Evolutionary conservation across 2,888 invertebrate species (phyloP).

Genomic region (Lamellibrachia columna): DNA sequence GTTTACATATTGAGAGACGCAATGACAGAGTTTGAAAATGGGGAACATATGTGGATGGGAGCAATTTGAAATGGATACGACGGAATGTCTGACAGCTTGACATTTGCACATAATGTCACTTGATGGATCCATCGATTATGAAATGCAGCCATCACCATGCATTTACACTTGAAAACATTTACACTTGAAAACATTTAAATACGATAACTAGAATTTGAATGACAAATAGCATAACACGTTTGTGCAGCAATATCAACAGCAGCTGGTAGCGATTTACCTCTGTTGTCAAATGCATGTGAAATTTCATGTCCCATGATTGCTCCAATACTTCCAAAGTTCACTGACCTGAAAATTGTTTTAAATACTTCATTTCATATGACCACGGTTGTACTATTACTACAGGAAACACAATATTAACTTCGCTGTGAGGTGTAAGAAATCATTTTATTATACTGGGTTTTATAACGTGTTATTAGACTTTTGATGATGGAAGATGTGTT

Average conservation of each 20-base stretch:
- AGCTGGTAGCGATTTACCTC: slow-evolving; percentile 43
- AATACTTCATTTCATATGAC: neutral
- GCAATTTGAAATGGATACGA: too few species aligned
- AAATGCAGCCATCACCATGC: neutral
- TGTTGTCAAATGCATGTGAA: slow-evolving; percentile 60
- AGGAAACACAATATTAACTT: neutral
- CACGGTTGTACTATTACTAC: neutral
- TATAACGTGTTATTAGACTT: too few species aligned
- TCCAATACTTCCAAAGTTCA: slow-evolving; percentile 62
- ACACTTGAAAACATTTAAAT: neutral
- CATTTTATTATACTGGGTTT: too few species aligned
- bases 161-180: neutral
- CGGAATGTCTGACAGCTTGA: too few species aligned
- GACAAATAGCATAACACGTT: neutral
- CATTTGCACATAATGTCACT: too few species aligned
- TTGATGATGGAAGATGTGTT: too few species aligned
- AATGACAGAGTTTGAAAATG: too few species aligned
- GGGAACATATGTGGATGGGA: too few species aligned
- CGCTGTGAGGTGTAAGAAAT: too few species aligned
- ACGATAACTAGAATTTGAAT: neutral
- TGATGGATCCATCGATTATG: too few species aligned
- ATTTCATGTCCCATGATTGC: slow-evolving; percentile 60
- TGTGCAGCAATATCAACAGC: neutral
- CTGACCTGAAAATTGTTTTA: slow-evolving; percentile 43
- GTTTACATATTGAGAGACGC: too few species aligned